Conservation (phyloP, 2,113 vertebrate species). For the Gnathonemus echidnorhynchus region DNA sequence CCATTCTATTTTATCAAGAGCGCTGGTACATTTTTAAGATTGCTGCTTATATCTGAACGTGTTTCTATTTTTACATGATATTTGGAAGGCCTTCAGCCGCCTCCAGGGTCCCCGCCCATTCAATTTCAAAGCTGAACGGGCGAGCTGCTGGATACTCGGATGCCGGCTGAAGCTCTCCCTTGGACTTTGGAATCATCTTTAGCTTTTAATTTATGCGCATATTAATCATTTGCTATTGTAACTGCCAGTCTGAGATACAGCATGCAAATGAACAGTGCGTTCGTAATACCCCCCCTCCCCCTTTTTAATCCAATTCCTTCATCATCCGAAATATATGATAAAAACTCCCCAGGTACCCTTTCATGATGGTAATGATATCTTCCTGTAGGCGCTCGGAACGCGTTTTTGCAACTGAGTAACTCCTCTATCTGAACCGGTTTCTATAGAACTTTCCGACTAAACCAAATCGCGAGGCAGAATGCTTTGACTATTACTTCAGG, state of each 20-base stretch:
- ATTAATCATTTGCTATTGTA: conserved; percentile 67
- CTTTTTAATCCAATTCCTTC: conserved; percentile 20
- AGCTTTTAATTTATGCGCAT: conserved; percentile 73
- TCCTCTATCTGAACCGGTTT: not conserved
- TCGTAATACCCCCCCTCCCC: conserved; percentile 28
- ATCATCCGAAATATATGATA: conserved; percentile 13
- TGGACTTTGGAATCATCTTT: conserved; percentile 55
- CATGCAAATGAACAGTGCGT: conserved; percentile 61
- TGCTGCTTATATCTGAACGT: not conserved
- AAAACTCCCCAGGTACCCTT: not conserved
- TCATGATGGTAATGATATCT: not conserved
- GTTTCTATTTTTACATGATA: not conserved
- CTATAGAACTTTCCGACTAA: not conserved
- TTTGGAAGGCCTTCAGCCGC: not conserved
- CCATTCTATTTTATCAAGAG: not conserved
- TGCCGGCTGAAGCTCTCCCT: conserved; percentile 36
- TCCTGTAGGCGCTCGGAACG: not conserved
- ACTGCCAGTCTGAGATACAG: conserved; percentile 68
- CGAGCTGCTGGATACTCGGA: not conserved
- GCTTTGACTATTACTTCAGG: not conserved
- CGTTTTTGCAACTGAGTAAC: not conserved
- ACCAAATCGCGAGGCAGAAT: not conserved
- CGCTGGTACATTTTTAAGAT: not conserved
- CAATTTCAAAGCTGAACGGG: not conserved
- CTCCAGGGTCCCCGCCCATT: not conserved